These are phyloP conservation scores for Trachelipus rathkii DNA, from an alignment of 1,140 invertebrate genomes.

Conservation along the genomic window DNA sequence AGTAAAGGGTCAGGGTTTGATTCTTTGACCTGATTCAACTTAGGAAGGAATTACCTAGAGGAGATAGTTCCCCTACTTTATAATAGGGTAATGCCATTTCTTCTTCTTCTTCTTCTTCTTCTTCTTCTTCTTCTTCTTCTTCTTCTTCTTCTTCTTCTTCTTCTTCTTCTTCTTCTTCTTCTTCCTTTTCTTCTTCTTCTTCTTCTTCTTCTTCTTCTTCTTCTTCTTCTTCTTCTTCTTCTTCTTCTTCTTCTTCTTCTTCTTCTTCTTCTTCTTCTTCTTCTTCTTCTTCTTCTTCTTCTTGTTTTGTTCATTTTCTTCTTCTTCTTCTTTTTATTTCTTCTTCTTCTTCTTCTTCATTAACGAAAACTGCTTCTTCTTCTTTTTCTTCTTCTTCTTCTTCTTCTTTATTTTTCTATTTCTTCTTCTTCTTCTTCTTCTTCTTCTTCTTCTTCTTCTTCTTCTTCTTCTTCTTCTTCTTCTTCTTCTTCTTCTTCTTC, in stretches of 20 bases:
- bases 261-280: neutral
- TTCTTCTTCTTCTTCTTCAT: neutral
- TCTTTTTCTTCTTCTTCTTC: neutral
- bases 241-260: neutral
- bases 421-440: neutral
- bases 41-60: no score
- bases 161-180: neutral
- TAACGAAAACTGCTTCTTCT: neutral
- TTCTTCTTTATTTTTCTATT: neutral
- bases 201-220: neutral
- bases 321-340: neutral
- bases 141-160: neutral
- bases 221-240: neutral
- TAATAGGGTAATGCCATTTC: no score
- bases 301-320: no score
- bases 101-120: no score
- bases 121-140: neutral
- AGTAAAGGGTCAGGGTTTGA: no score
- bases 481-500: neutral
- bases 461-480: constrained; percentile 4
- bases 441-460: neutral
- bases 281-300: no score
- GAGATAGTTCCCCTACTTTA: no score
- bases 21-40: no score
- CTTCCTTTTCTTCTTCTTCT: neutral